Evolutionary conservation across 2,113 vertebrate species (phyloP).

Genomic region (Merops nubicus): DNA sequence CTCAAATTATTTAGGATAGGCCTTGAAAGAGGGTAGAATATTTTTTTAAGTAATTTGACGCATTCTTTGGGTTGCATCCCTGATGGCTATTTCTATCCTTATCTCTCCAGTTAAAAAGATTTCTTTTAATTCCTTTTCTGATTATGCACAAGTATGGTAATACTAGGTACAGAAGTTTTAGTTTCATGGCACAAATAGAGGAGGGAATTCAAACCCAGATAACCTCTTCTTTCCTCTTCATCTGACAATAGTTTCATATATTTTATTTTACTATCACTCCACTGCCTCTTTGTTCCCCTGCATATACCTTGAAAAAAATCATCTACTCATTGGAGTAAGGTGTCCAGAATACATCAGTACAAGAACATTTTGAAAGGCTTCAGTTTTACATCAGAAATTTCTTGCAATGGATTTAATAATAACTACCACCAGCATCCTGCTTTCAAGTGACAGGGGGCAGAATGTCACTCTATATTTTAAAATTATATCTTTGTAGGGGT

Average conservation of each 20-base stretch:
- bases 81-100: neutral
- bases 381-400: neutral
- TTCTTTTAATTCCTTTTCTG: neutral
- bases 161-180: neutral
- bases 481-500: fast-evolving
- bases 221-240: neutral
- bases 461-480: neutral
- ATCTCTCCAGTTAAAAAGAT: neutral
- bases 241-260: neutral
- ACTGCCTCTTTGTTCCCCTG: neutral
- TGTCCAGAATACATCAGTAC: neutral
- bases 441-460: neutral
- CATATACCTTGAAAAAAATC: neutral
- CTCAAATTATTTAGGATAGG: slow-evolving; percentile 65
- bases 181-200: neutral
- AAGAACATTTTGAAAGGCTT: neutral
- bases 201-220: neutral
- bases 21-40: slow-evolving; percentile 54
- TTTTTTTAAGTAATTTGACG: slow-evolving; percentile 58
- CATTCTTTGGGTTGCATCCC: slow-evolving; percentile 11
- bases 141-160: neutral
- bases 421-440: neutral
- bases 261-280: neutral
- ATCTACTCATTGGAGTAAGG: neutral
- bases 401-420: neutral